phyloP scores from a whole-genome alignment of 1,140 invertebrate species.

The Lepidurus packardi region DNA sequence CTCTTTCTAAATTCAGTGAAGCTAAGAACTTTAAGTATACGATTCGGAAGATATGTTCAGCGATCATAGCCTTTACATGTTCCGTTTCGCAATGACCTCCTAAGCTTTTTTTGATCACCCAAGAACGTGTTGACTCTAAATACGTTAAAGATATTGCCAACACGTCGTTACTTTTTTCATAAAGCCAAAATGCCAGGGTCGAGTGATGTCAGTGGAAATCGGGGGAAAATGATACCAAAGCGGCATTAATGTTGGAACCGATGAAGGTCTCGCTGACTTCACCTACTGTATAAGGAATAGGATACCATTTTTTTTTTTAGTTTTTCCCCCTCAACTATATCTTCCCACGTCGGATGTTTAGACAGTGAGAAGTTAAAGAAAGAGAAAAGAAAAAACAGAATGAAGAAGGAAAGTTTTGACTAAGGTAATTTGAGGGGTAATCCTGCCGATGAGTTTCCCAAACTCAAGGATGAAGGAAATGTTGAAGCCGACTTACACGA shows the following conservation, averaged over 20 bases:
- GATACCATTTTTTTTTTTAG: not conserved
- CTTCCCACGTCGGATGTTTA: not conserved
- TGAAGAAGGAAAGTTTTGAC: not conserved
- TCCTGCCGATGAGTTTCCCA: not conserved
- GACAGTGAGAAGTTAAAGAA: not conserved
- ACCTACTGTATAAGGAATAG: not conserved
- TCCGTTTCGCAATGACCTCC: no score
- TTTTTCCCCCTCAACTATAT: no score
- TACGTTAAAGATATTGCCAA: not conserved
- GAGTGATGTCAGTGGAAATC: not conserved
- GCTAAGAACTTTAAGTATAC: not conserved
- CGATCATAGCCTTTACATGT: no score
- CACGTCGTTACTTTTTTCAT: not conserved
- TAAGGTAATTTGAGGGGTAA: not conserved
- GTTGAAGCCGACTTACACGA: not conserved
- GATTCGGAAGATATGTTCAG: not conserved
- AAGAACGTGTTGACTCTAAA: not conserved
- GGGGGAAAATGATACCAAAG: not conserved
- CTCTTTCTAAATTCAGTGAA: not conserved
- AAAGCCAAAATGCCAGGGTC: not conserved
- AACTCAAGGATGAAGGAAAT: slow-evolving; percentile 2
- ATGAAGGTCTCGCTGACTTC: slow-evolving; percentile 8
- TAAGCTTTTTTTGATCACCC: no score
- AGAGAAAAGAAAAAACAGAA: not conserved
- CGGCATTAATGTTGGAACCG: not conserved